Conservation (phyloP, 2,888 invertebrate species). For the Caenorhabditis imperialis region DNA sequence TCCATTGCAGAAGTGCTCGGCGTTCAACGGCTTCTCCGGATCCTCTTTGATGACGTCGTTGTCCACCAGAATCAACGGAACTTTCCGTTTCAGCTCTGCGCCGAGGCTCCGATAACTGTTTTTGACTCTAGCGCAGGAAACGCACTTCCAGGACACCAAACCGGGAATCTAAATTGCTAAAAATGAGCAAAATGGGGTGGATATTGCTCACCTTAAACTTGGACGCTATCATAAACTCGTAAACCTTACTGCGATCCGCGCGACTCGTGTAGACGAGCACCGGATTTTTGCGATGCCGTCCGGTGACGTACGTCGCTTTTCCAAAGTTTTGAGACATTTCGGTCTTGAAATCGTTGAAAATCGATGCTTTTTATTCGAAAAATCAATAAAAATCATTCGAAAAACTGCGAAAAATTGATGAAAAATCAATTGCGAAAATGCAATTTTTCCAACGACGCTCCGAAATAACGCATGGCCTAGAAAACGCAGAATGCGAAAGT, state of each 20-base stretch:
- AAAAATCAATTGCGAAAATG: constrained; percentile 3
- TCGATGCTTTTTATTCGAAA: too few species aligned
- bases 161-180: constrained; percentile 26
- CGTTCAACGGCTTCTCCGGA: constrained; percentile 50
- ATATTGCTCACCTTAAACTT: constrained; percentile 34
- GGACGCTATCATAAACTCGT: constrained; percentile 48
- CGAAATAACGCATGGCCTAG: constrained; percentile 17
- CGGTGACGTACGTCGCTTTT: constrained; percentile 33
- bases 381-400: constrained; percentile 1
- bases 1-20: constrained; percentile 50
- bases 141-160: constrained; percentile 55
- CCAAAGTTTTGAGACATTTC: constrained; percentile 35
- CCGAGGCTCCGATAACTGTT: constrained; percentile 40
- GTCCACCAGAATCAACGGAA: constrained; percentile 46
- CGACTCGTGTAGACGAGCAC: constrained; percentile 33
- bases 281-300: constrained; percentile 39
- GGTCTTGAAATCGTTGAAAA: too few species aligned
- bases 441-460: constrained; percentile 22
- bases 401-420: neutral
- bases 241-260: constrained; percentile 27
- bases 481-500: neutral
- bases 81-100: constrained; percentile 30
- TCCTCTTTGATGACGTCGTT: constrained; percentile 55
- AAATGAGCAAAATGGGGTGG: too few species aligned
- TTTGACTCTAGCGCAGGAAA: constrained; percentile 28